Evolutionary conservation across 2,888 invertebrate species (phyloP).

Genomic region (Eudemis profundana): DNA sequence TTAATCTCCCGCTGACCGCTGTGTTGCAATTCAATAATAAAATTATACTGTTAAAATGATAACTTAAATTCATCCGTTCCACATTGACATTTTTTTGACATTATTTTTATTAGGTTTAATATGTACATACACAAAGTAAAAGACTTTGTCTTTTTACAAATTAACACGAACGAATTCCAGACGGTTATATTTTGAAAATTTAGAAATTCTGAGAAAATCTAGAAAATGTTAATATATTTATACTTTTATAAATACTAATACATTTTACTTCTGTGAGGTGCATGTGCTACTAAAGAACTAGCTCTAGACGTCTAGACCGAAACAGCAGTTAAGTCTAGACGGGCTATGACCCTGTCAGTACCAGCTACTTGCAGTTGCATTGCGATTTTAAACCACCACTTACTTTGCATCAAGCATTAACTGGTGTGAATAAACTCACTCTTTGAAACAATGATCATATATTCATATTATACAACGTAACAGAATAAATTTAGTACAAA

Average conservation of each 20-base stretch:
- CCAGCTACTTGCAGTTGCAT: slow-evolving; percentile 41
- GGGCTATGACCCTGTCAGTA: slow-evolving; percentile 71
- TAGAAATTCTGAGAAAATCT: too few relatives aligned
- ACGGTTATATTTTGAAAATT: too few relatives aligned
- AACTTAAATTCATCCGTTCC: too few relatives aligned
- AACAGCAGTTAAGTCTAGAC: slow-evolving; percentile 75
- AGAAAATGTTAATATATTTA: not conserved
- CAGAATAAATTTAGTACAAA: not conserved
- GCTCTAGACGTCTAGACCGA: slow-evolving; percentile 73
- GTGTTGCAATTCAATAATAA: too few relatives aligned
- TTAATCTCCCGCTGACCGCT: too few relatives aligned
- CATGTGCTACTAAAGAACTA: slow-evolving; percentile 11
- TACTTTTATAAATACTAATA: not conserved
- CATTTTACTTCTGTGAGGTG: not conserved
- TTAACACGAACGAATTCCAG: too few relatives aligned
- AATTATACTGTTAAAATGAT: too few relatives aligned
- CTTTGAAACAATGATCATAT: not conserved
- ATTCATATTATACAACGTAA: not conserved
- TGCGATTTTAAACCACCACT: slow-evolving; percentile 25
- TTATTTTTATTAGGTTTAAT: too few relatives aligned
- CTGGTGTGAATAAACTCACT: not conserved
- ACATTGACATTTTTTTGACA: too few relatives aligned
- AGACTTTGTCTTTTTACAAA: too few relatives aligned
- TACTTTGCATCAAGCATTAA: slow-evolving; percentile 10
- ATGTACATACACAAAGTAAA: too few relatives aligned